These are phyloP conservation scores for Agriopis leucophaearia DNA, from an alignment of 2,888 invertebrate species.

Conservation along the genomic window DNA sequence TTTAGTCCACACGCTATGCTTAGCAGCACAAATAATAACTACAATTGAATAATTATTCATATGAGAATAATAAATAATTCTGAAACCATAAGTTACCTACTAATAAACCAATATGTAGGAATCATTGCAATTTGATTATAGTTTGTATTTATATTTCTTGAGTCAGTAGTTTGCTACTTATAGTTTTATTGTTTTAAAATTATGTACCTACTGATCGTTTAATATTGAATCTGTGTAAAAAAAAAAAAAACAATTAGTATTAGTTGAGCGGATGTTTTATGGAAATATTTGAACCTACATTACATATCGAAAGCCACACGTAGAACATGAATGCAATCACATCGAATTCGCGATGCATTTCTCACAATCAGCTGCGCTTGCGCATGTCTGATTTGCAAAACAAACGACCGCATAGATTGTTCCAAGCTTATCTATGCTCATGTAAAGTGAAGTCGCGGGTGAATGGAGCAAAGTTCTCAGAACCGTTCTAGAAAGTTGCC, in stretches of 20 bases:
- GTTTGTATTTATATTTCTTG: background rate
- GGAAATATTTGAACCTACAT: no score
- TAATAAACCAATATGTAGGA: background rate
- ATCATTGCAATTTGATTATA: background rate
- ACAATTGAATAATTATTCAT: no score
- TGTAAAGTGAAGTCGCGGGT: conserved; percentile 29
- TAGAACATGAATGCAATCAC: conserved; percentile 16
- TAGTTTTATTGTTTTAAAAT: background rate
- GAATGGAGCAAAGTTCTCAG: conserved; percentile 38
- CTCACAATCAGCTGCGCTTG: conserved; percentile 36
- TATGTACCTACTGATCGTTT: background rate
- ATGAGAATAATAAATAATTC: no score
- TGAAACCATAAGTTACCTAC: background rate
- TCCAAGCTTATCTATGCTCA: conserved; percentile 35
- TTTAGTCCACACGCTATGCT: no score
- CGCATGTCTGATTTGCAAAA: conserved; percentile 41
- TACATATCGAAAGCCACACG: background rate
- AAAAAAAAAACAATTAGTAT: no score
- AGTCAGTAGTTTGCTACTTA: background rate
- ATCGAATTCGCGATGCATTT: conserved; percentile 34
- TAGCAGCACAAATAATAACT: no score
- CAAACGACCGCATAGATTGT: conserved; percentile 38
- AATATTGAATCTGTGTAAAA: no score
- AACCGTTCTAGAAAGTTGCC: conserved; percentile 65
- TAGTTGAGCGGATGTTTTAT: no score